Evolutionary conservation across 1,140 invertebrate genomes (phyloP).

Genomic region (Apis cerana): DNA sequence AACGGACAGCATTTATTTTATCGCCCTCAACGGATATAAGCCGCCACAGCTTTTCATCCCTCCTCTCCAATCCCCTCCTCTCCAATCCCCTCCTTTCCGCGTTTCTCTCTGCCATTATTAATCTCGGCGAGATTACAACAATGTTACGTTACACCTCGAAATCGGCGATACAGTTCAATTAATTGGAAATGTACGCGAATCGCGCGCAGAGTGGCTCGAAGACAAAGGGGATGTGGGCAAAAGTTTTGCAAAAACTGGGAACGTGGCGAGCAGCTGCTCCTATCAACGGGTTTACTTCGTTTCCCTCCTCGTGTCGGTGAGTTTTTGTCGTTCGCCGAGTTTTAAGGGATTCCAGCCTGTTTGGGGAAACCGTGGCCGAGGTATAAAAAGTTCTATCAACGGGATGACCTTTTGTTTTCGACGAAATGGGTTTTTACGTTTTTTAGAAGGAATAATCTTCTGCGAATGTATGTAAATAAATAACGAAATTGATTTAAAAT

Average conservation of each 20-base stretch:
- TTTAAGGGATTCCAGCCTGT: neutral
- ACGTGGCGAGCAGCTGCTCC: neutral
- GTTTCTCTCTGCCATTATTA: constrained; percentile 64
- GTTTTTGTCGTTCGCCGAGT: constrained; percentile 14
- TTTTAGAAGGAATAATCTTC: neutral
- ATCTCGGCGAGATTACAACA: constrained; percentile 62
- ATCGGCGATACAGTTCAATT: constrained; percentile 68
- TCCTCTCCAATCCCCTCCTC: constrained; percentile 26
- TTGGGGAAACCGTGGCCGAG: neutral
- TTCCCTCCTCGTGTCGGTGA: neutral
- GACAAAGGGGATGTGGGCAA: constrained; percentile 26
- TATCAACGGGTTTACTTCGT: neutral
- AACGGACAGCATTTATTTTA: constrained; percentile 8
- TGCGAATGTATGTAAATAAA: too few relatives aligned
- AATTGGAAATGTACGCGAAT: constrained; percentile 68
- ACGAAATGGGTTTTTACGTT: neutral
- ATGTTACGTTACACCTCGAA: constrained; percentile 70
- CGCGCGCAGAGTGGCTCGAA: constrained; percentile 9
- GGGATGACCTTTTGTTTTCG: neutral
- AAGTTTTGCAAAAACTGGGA: constrained; percentile 20
- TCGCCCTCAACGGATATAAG: neutral
- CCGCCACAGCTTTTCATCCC: constrained; percentile 12
- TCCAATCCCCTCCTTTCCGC: constrained; percentile 2
- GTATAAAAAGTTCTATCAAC: neutral
- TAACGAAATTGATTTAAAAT: too few relatives aligned